Conservation (phyloP, 2,797 vertebrate species). For the Clangula hyemalis region DNA sequence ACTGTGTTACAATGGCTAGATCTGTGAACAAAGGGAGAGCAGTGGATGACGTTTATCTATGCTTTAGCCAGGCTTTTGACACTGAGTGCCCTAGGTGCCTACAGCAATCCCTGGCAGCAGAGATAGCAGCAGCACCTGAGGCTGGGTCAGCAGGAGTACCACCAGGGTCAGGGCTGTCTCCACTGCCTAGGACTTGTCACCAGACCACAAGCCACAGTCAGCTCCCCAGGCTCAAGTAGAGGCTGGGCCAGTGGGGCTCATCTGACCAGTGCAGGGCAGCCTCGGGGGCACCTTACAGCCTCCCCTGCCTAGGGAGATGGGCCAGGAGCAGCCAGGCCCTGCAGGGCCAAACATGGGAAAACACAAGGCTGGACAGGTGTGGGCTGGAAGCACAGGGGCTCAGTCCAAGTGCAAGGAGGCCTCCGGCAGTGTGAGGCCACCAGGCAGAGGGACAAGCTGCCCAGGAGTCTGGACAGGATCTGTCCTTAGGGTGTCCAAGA, state of each 20-base stretch:
- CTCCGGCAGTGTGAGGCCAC: background rate
- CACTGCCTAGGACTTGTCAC: background rate
- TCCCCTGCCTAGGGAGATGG: background rate
- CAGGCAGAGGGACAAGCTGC: background rate
- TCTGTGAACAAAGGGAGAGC: background rate
- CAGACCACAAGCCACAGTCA: background rate
- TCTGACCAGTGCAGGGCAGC: background rate
- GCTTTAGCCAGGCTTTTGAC: background rate
- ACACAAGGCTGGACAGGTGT: too few relatives aligned
- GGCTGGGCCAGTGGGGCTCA: background rate
- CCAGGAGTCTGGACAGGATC: background rate
- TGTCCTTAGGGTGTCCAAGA: too few relatives aligned
- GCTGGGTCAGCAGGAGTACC: background rate
- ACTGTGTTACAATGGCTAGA: background rate
- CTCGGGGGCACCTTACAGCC: fast-evolving
- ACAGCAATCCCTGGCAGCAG: background rate
- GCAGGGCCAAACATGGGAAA: fast-evolving
- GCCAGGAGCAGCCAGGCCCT: fast-evolving
- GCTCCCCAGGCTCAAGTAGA: background rate
- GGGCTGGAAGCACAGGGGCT: background rate
- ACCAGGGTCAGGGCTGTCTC: fast-evolving
- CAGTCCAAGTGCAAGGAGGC: background rate
- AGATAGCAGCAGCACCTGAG: fast-evolving
- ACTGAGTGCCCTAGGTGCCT: background rate
- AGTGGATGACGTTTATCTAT: background rate